Evolutionary conservation across 2,888 invertebrate species (phyloP).

Genomic region (Blera fallax): DNA sequence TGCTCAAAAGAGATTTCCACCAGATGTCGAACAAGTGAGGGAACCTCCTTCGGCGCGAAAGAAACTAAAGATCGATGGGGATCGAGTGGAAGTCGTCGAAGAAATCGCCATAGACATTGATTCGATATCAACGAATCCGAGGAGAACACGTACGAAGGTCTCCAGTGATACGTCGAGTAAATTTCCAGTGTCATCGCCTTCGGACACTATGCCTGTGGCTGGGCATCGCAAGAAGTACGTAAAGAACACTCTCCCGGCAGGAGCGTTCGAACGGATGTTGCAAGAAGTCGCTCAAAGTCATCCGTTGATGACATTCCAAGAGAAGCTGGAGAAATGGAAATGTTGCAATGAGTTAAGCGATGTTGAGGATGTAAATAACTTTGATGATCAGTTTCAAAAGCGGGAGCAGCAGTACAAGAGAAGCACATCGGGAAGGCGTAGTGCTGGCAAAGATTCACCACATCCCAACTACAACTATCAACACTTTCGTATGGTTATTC

Average conservation of each 20-base stretch:
- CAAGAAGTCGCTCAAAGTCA: slow-evolving; percentile 76
- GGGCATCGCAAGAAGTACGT: slow-evolving; percentile 76
- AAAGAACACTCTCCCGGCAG: slow-evolving; percentile 78
- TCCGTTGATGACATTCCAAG: slow-evolving; percentile 77
- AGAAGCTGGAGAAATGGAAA: slow-evolving; percentile 78
- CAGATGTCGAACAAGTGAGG: neutral
- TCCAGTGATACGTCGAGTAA: slow-evolving; percentile 79
- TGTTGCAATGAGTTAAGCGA: slow-evolving; percentile 77
- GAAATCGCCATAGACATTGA: slow-evolving; percentile 59
- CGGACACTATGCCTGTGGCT: slow-evolving; percentile 74
- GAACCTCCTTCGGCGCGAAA: slow-evolving; percentile 25
- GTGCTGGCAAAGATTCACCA: neutral
- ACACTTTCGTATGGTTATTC: slow-evolving; percentile 73
- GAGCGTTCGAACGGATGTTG: slow-evolving; percentile 78
- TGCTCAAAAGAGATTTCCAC: slow-evolving; percentile 16
- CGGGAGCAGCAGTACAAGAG: slow-evolving; percentile 70
- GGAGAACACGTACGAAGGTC: slow-evolving; percentile 45
- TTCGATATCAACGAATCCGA: slow-evolving; percentile 53
- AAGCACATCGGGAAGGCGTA: slow-evolving; percentile 25
- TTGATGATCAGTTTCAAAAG: slow-evolving; percentile 76
- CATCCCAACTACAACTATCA: slow-evolving; percentile 71
- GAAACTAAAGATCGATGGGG: slow-evolving; percentile 38
- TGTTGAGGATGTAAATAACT: slow-evolving; percentile 79
- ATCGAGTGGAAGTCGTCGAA: neutral
- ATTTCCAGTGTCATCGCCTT: slow-evolving; percentile 80